Base-by-base conservation (phyloP, 2,888 invertebrate species). In the Rutpela maculata region DNA sequence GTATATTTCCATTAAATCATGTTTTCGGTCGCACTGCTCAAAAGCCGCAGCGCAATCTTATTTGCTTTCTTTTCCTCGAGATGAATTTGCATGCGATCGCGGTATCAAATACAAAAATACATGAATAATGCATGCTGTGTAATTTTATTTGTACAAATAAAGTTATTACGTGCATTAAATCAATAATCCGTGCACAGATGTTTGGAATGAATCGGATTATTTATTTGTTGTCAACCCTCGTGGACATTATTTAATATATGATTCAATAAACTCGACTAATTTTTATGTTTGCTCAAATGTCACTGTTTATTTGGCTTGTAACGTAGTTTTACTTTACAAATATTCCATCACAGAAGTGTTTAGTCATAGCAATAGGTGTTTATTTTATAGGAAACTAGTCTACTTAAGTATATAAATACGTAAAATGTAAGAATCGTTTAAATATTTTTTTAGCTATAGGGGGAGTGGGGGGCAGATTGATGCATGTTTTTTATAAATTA, bases 81-180 rank as follows among this genome's bases (percentile, higher is more conserved):
- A 26, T 31, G 35, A 57, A 56, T 69, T 31, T 57, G 50, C 26
- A 22, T 57, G 31, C 17, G 22, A 57, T 57, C 38, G 22, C 18
- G 59, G 50, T 18, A 59, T 57, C 59, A 31, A 56, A 69, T 19
- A 50, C 66, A 66, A 69, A 69, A 69, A 69, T 35, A 26, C 69
- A 69, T 69, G 57, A 56, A 69, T 72, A 72, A 72, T 76, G 57
- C 60, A 76, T 17, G 76, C 67, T 66, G 62, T 60, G 70, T 76
- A 76, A 69, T 73, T 76, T 69, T 73, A 76, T 68, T 73, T 60
- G 76, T 50, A 71, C 73, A 76, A 69, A 70, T 76, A 73, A 73
- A 73, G 73, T 69, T 68, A 69, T 65, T 63, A 60, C 43, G 43
- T 60, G 38, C 68, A 73, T 60, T 70, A 70, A 70, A 70, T 70